Conservation (phyloP, 2,888 invertebrate genomes). For the Gandaritis pyraliata region DNA sequence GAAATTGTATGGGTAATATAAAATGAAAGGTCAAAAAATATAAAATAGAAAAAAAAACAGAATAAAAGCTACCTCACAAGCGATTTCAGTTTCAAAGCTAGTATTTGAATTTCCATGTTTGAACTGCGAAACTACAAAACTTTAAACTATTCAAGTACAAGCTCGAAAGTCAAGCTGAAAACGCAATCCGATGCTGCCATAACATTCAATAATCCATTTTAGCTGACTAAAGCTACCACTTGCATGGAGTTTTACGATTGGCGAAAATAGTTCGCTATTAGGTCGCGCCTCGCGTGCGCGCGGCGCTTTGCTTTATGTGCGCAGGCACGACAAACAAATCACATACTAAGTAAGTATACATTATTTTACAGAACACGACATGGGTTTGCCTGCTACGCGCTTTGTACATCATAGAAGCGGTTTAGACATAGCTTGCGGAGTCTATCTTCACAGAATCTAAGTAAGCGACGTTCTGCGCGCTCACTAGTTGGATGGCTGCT, state of each 20-base stretch:
- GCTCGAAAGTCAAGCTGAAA: slow-evolving; percentile 10
- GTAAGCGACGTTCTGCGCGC: no score
- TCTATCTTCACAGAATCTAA: no score
- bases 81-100: slow-evolving; percentile 12
- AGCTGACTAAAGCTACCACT: slow-evolving; percentile 26
- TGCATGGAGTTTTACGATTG: slow-evolving; percentile 25
- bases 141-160: slow-evolving; percentile 26
- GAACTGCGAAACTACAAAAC: slow-evolving; percentile 20
- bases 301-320: slow-evolving; percentile 9
- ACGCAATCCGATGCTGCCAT: slow-evolving; percentile 16
- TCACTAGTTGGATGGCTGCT: no score
- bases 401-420: no score
- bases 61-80: neutral
- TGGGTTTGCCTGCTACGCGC: no score
- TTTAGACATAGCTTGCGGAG: no score
- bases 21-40: neutral
- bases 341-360: no score
- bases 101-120: slow-evolving; percentile 1
- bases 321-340: slow-evolving; percentile 22
- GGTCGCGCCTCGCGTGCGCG: slow-evolving; percentile 26
- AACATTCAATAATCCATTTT: slow-evolving; percentile 25
- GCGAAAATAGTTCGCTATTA: slow-evolving; percentile 27
- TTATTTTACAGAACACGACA: no score
- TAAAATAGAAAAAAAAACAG: neutral
- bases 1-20: no score